phyloP scores from a whole-genome alignment of 2,797 vertebrate genomes.

The Erithacus rubecula region DNA sequence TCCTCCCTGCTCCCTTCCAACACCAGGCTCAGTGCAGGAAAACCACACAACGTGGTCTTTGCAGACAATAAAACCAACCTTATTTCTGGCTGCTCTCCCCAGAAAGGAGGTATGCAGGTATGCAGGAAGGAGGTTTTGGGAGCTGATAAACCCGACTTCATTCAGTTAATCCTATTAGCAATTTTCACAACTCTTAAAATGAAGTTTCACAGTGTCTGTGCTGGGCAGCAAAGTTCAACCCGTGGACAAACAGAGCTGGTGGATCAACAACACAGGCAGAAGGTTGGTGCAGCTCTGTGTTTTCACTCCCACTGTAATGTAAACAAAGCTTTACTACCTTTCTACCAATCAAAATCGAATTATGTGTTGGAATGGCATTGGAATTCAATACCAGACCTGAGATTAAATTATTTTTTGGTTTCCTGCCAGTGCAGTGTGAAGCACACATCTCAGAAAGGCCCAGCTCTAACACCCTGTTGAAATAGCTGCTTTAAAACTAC shows the following conservation, averaged over 20 bases:
- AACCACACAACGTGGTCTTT: fast-evolving
- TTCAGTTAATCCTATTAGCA: not conserved
- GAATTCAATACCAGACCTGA: not conserved
- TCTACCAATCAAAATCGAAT: not conserved
- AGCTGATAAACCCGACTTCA: not conserved
- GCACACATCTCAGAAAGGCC: not conserved
- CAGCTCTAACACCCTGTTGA: not conserved
- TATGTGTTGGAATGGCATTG: not conserved
- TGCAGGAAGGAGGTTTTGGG: not conserved
- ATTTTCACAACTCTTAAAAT: not conserved
- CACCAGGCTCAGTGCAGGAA: not conserved
- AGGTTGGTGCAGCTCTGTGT: fast-evolving
- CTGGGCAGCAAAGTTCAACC: not conserved
- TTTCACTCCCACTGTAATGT: not conserved
- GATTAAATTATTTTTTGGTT: not conserved
- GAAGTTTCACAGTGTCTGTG: not conserved
- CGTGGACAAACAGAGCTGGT: not conserved
- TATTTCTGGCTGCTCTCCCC: not conserved
- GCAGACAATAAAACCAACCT: not conserved
- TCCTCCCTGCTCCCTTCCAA: not conserved
- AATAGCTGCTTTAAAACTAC: not conserved
- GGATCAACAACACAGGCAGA: not conserved
- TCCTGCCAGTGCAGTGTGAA: not conserved
- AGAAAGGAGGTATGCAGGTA: not conserved
- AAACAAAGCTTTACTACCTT: not conserved